phyloP scores from a whole-genome alignment of 2,797 vertebrate genomes.

The Neostethus bicornis region DNA sequence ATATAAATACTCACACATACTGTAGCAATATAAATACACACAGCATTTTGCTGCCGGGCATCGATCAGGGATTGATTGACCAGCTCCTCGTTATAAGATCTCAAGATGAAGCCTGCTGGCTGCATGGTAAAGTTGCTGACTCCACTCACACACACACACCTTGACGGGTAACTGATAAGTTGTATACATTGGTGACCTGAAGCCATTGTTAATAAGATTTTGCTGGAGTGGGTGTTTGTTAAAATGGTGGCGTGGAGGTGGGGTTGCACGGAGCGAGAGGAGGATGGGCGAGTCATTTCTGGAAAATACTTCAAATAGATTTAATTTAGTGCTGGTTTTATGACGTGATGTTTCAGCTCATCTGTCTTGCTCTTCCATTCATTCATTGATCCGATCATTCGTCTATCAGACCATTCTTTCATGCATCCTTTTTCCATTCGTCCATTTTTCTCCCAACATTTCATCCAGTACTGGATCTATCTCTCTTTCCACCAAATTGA shows the following conservation, averaged over 20 bases:
- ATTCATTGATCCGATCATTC: too few species aligned
- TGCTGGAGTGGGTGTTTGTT: constrained; percentile 32
- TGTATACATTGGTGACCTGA: constrained; percentile 58
- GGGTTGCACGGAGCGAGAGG: constrained; percentile 16
- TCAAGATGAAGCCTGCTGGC: constrained; percentile 63
- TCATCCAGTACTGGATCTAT: too few species aligned
- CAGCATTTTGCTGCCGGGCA: constrained; percentile 38
- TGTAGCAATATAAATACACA: too few species aligned
- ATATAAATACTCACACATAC: constrained; percentile 27
- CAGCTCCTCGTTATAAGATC: constrained; percentile 74
- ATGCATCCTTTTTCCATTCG: too few species aligned
- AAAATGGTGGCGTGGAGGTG: constrained; percentile 30
- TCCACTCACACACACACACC: constrained; percentile 29
- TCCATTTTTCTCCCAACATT: too few species aligned
- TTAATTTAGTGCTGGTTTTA: too few species aligned
- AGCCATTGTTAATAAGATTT: constrained; percentile 66
- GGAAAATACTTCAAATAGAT: too few species aligned
- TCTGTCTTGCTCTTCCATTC: too few species aligned
- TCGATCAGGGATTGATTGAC: constrained; percentile 78
- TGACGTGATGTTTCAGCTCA: too few species aligned
- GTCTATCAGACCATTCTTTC: too few species aligned
- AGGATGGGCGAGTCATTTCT: constrained; percentile 4
- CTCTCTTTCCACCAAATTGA: too few species aligned
- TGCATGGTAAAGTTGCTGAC: constrained; percentile 75
- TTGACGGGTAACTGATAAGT: constrained; percentile 42